Percentiles rank a stretch among this genome's conserved stretches.
These are phyloP conservation scores for Pachyrhynchus sulphureomaculatus DNA, from an alignment of 1,140 invertebrate species.

Conservation along the genomic window DNA sequence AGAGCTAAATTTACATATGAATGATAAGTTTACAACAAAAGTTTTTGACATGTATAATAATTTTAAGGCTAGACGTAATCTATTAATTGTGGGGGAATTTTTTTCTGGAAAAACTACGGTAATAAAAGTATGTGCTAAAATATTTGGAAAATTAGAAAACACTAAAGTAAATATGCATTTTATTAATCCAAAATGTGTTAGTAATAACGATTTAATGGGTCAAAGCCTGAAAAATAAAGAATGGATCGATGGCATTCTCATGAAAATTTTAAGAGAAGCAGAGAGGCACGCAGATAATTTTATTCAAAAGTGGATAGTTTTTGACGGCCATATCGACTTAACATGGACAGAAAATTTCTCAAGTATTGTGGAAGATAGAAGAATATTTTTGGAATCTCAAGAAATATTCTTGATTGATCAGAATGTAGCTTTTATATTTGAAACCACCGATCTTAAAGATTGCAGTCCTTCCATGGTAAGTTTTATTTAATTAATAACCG, in stretches of 20 bases:
- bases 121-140: constrained; percentile 16
- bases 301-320: constrained; percentile 66
- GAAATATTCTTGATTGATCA: constrained; percentile 76
- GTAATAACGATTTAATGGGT: constrained; percentile 85
- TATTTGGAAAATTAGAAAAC: constrained; percentile 8
- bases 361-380: constrained; percentile 77
- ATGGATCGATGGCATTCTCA: constrained; percentile 85
- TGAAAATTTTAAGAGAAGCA: constrained; percentile 69
- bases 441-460: constrained; percentile 83
- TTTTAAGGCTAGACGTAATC: constrained; percentile 77
- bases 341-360: constrained; percentile 94
- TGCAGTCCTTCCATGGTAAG: constrained; percentile 82
- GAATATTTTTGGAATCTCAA: constrained; percentile 73
- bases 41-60: constrained; percentile 71
- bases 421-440: constrained; percentile 88
- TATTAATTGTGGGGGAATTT: constrained; percentile 77
- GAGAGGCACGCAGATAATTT: constrained; percentile 64
- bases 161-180: constrained; percentile 56
- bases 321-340: constrained; percentile 88
- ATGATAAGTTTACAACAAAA: constrained; percentile 67
- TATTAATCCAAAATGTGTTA: constrained; percentile 88
- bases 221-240: constrained; percentile 71
- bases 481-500: constrained; percentile 1
- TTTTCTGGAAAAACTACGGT: constrained; percentile 66
- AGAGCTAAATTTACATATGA: constrained; percentile 71